These are phyloP conservation scores for Procapra przewalskii DNA, from an alignment of 2,113 vertebrate genomes.

Conservation along the genomic window DNA sequence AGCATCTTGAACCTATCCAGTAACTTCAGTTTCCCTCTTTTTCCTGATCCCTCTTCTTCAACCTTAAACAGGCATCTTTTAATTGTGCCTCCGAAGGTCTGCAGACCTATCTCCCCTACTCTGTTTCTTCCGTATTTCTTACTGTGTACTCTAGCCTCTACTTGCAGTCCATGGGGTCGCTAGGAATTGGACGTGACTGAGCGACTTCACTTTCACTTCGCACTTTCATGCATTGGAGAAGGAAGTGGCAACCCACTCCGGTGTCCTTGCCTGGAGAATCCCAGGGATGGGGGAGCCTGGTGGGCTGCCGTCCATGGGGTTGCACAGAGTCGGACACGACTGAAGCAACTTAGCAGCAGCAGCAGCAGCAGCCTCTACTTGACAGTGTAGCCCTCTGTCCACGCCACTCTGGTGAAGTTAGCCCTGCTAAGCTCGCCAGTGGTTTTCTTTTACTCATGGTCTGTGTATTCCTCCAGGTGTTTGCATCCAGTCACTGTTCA, in stretches of 20 bases:
- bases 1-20: background rate
- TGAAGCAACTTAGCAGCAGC: no score
- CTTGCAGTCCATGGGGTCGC: background rate
- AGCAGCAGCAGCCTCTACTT: background rate
- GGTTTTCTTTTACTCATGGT: background rate
- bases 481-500: background rate
- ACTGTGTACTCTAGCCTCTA: background rate
- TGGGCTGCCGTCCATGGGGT: no score
- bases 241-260: no score
- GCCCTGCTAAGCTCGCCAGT: background rate
- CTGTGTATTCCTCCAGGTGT: background rate
- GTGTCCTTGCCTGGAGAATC: no score
- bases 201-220: no score
- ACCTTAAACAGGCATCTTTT: background rate
- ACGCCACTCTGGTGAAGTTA: background rate
- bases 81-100: background rate
- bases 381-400: background rate
- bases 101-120: background rate
- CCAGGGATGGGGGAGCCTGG: no score
- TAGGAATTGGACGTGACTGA: no score
- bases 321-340: no score
- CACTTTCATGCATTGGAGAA: no score
- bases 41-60: background rate
- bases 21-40: background rate
- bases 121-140: background rate